A percentile compares a stretch with the other conserved stretches of the same genome.
These are phyloP conservation scores for Temnothorax rugatulus DNA, from an alignment of 2,888 invertebrate species.

Conservation along the genomic window DNA sequence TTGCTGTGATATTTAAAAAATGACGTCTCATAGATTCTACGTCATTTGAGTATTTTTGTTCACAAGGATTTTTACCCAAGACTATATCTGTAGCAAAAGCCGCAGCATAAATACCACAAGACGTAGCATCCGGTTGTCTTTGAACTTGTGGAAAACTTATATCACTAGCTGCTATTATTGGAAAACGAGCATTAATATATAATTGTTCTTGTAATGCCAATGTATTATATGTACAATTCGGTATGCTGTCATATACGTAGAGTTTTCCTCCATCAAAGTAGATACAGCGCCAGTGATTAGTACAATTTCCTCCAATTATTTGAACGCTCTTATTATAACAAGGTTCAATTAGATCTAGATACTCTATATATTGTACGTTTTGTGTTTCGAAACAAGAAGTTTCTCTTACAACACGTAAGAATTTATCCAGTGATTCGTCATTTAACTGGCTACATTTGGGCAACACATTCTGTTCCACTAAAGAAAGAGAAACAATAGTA, in stretches of 20 bases:
- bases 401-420: too few relatives aligned
- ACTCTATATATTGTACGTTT: not conserved
- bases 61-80: constrained; percentile 2
- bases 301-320: not conserved
- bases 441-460: too few relatives aligned
- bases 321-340: not conserved
- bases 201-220: not conserved
- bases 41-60: not conserved
- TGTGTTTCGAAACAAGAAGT: too few relatives aligned
- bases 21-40: not conserved
- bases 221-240: not conserved
- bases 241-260: not conserved
- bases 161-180: not conserved
- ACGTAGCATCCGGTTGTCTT: not conserved
- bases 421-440: too few relatives aligned
- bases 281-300: not conserved
- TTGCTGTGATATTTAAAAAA: too few relatives aligned
- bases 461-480: too few relatives aligned
- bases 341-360: not conserved
- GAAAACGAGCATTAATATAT: not conserved
- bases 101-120: not conserved
- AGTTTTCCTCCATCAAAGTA: not conserved
- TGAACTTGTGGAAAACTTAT: not conserved
- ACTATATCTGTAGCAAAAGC: not conserved
- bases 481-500: too few relatives aligned